Evolutionary conservation across 2,113 vertebrate genomes (phyloP), one percentile per base, ranked within the genome.

Genomic region (Brienomyrus brachyistius): DNA sequence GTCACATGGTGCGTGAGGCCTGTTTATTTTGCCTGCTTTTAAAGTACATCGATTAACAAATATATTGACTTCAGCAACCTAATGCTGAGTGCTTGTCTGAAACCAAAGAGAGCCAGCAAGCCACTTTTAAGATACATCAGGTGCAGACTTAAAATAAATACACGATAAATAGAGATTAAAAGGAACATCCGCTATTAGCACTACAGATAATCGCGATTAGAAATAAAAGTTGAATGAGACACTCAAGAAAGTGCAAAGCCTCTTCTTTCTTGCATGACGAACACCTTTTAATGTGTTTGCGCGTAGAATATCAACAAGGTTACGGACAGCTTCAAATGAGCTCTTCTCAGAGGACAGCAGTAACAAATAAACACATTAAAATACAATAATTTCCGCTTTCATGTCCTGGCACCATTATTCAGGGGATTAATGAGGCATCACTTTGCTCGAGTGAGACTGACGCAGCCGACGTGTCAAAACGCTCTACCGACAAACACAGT

Each of bases 1-100:
- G 77, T 45, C 77, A 82, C 35, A 3, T 19, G 40, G 35, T 82
- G 77, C 43, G 77, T 45, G 77, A 82, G 77, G 77, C 77, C 77
- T 45, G 43, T 82, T 82, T 82, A 43, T 84, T 47, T 84, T 47
- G 40, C 82, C 45, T 84, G 82, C 82, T 84, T 84, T 84, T 84
- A 84, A 48, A 84, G 23, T 45, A 45, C 43, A 82, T 82, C 40
- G 77, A 82, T 82, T 82, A 82, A 9, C 77, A 82, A 45, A 82
- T 82, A 45, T 82, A 82, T 82, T 82, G 77, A 82, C 35, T 43
- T 82, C 19, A 40, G 31, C 43, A 45, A 17, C 5, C 43, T 82
- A 82, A 45, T 82, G 43, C 10, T 47, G 35, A 45, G 80, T 45
- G 80, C 19, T 45, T 23, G 80, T 43, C 43, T 40, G 40, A 47